These are phyloP conservation scores for Calyptomena viridis DNA, from an alignment of 2,113 vertebrate genomes.

Conservation along the genomic window DNA sequence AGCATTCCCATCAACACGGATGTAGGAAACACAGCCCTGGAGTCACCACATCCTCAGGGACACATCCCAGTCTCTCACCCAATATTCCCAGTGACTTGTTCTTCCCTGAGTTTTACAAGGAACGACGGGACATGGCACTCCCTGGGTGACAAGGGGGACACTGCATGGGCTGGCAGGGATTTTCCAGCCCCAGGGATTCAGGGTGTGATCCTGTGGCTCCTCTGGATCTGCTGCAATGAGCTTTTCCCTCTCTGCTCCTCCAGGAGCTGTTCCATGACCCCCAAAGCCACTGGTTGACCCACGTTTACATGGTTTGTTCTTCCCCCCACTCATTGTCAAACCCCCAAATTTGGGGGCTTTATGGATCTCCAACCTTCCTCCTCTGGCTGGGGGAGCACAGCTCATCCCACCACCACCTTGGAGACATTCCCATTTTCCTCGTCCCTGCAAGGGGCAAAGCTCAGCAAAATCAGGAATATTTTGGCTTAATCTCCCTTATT, in stretches of 20 bases:
- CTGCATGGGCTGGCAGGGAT: background rate
- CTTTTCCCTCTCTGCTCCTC: background rate
- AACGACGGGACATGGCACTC: background rate
- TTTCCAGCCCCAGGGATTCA: background rate
- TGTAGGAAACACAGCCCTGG: background rate
- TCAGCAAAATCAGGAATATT: background rate
- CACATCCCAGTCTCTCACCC: background rate
- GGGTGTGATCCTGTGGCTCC: background rate
- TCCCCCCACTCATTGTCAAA: background rate
- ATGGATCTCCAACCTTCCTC: too few relatives aligned
- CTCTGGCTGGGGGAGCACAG: background rate
- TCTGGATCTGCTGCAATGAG: background rate
- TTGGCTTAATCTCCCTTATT: background rate
- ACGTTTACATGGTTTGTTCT: accelerated
- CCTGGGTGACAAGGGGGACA: background rate
- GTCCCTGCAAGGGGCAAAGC: background rate
- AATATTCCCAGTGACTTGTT: background rate
- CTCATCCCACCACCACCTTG: background rate
- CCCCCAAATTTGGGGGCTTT: background rate
- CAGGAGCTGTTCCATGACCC: background rate
- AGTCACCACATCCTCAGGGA: background rate
- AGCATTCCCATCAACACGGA: background rate
- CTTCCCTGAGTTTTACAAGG: background rate
- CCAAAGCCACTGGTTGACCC: background rate
- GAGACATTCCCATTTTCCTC: background rate